Evolutionary conservation across 2,797 vertebrate genomes (phyloP).

Genomic region (Schizopygopsis pylzovi): DNA sequence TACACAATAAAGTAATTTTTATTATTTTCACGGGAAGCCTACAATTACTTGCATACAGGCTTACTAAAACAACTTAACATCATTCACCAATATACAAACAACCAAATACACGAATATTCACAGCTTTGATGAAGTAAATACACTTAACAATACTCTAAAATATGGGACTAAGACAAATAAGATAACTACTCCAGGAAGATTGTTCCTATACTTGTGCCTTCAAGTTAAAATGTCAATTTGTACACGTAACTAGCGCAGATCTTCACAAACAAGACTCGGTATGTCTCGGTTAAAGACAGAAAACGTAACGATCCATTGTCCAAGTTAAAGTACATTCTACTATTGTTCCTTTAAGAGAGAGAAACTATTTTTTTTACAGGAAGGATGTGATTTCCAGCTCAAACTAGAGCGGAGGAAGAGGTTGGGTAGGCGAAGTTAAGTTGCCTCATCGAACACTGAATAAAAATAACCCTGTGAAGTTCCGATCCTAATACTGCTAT

Average conservation of each 20-base stretch:
- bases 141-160: constrained; percentile 74
- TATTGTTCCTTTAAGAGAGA: constrained; percentile 46
- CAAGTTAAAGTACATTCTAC: constrained; percentile 48
- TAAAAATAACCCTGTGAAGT: constrained; percentile 56
- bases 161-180: constrained; percentile 67
- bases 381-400: constrained; percentile 77
- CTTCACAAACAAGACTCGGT: constrained; percentile 15
- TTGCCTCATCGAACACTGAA: constrained; percentile 31
- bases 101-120: constrained; percentile 80
- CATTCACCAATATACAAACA: constrained; percentile 75
- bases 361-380: constrained; percentile 64
- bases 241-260: constrained; percentile 42
- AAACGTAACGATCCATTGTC: constrained; percentile 39
- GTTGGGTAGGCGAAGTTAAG: constrained; percentile 55
- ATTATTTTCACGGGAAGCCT: constrained; percentile 69
- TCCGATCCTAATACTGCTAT: constrained; percentile 66
- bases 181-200: constrained; percentile 55
- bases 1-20: constrained; percentile 56
- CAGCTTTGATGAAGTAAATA: constrained; percentile 81
- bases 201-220: constrained; percentile 58
- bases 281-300: constrained; percentile 41
- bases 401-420: constrained; percentile 68
- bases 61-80: constrained; percentile 76
- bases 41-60: constrained; percentile 66
- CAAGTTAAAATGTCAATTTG: constrained; percentile 50